A percentile compares a stretch with the other conserved stretches of the same genome.
Conservation (phyloP, 2,797 vertebrate species). For the Enteromius radiatus region DNA sequence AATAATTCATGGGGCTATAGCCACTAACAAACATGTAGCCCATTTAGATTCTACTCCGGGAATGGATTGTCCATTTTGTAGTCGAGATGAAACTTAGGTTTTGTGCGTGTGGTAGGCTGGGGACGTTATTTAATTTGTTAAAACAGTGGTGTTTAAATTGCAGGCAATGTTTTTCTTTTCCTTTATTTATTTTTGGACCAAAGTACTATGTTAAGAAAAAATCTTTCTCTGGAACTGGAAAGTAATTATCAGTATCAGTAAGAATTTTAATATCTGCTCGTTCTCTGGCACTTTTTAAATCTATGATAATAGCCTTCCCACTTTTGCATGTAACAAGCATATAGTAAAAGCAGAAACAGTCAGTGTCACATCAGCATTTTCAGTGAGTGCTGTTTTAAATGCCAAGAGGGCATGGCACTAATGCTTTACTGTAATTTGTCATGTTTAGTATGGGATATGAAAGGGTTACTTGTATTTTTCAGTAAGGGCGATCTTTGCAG, state of each 20-base stretch:
- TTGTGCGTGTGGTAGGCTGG: too few relatives aligned
- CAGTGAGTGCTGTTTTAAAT: neutral
- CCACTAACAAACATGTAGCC: too few relatives aligned
- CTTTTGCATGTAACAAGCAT: neutral
- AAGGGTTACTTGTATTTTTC: slow-evolving; percentile 7
- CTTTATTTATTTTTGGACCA: neutral
- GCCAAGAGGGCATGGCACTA: neutral
- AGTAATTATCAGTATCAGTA: neutral
- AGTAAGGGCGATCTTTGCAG: too few relatives aligned
- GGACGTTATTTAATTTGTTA: too few relatives aligned
- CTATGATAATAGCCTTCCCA: neutral
- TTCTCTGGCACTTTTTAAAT: neutral
- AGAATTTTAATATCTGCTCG: neutral
- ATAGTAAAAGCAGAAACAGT: neutral
- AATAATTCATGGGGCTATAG: too few relatives aligned
- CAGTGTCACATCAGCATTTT: neutral
- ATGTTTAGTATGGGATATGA: neutral
- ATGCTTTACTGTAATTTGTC: neutral
- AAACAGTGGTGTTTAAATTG: too few relatives aligned
- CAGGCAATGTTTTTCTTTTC: neutral
- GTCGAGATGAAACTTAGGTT: too few relatives aligned
- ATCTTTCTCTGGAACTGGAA: neutral
- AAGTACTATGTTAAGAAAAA: neutral
- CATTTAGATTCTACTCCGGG: too few relatives aligned
- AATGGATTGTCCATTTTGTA: too few relatives aligned